These are phyloP conservation scores for Odontamblyopus lacepedii DNA, from an alignment of 2,797 vertebrate species.

Conservation along the genomic window DNA sequence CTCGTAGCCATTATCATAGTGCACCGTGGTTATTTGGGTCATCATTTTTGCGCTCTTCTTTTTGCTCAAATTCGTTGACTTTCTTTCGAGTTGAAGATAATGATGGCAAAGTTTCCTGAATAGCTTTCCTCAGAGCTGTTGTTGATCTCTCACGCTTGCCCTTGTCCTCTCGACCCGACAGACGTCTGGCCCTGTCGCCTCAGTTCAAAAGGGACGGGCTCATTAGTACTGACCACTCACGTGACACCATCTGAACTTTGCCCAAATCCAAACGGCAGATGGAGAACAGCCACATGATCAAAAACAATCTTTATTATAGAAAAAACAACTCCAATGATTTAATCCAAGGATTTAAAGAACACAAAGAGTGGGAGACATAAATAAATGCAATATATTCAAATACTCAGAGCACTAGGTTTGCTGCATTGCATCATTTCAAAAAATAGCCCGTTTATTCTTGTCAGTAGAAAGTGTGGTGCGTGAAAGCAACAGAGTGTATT, in stretches of 20 bases:
- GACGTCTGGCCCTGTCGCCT: slow-evolving; percentile 65
- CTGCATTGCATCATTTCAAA: background rate
- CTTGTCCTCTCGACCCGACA: slow-evolving; percentile 66
- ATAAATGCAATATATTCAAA: slow-evolving; percentile 59
- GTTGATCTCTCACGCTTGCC: slow-evolving; percentile 41
- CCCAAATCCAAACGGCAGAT: slow-evolving; percentile 13
- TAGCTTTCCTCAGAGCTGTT: slow-evolving; percentile 16
- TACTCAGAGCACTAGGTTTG: slow-evolving; percentile 16
- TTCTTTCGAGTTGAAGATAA: background rate
- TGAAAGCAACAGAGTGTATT: background rate
- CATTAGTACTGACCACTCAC: slow-evolving; percentile 73
- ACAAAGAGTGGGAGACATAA: slow-evolving; percentile 64
- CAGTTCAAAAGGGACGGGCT: slow-evolving; percentile 40
- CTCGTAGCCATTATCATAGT: slow-evolving; percentile 89
- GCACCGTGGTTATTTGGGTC: slow-evolving; percentile 86
- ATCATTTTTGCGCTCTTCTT: slow-evolving; percentile 54
- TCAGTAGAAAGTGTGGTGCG: background rate
- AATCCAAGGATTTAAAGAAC: slow-evolving; percentile 20
- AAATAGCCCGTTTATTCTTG: background rate
- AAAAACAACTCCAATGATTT: slow-evolving; percentile 32
- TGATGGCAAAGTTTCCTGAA: slow-evolving; percentile 17
- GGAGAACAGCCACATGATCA: slow-evolving; percentile 7
- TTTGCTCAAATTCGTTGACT: background rate
- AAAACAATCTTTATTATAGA: slow-evolving; percentile 71
- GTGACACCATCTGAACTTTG: slow-evolving; percentile 57